Evolutionary conservation across 1,140 invertebrate genomes (phyloP), one percentile per base, ranked within the genome.

Genomic region (Drosophila gunungcola): DNA sequence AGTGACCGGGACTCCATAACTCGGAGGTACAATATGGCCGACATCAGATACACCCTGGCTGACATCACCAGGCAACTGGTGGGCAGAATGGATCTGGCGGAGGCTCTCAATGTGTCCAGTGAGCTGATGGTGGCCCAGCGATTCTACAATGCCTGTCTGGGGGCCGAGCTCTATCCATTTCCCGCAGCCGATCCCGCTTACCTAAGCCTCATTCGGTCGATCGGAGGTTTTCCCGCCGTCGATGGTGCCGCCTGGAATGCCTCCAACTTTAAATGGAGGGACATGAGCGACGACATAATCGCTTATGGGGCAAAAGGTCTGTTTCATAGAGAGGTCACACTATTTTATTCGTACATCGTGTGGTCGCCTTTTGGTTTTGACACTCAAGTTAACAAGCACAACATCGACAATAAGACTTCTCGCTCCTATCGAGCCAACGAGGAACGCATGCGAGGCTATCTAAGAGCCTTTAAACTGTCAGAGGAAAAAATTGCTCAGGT

Each of bases 191-290:
- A 79, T 60, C 73, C 79, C 49, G 81, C 73, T 62, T 91, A 89
- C 73, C 69, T 86, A 48, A 49, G 52, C 1, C 64, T 89, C 51
- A 83, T 91, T 56, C 80, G 64, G 38, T 72, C 79, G 13, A 75
- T 91, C 55, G 88, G 88, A 55, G 88, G 88, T 2, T 91, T 91
- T 42, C 88, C 88, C 11, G 88, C 88, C 4, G 62, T 91, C 3
- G 73, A 91, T 16, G 73, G 73, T 6, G 34, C 64, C 4, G 51
- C 62, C 1, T 91, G 88, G 88, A 49, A 75, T n/a, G 36, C 79
- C 13, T 52, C 65, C 7, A 86, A 74, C 21, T 91, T 91, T 27
- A 78, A 72, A 42, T 91, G 88, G 88, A 1, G 6, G 4, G 0
- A 32, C 29, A 32, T 32, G 29, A 32, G 29, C 29, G 5, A 1